Evolutionary conservation across 1,140 invertebrate genomes (phyloP).

Genomic region (Drosophila insularis): DNA sequence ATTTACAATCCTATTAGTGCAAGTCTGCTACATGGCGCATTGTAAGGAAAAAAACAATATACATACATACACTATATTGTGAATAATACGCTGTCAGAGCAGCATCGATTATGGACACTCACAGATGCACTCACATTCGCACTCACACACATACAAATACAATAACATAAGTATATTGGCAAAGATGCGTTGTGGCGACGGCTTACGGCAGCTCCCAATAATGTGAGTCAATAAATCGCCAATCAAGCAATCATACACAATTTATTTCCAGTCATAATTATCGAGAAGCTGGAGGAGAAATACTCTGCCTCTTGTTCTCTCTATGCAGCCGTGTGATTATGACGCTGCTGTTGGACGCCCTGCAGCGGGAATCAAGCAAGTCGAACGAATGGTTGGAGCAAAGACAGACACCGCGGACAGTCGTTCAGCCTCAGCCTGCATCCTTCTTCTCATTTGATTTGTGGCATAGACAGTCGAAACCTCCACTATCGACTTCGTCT

Average conservation of each 20-base stretch:
- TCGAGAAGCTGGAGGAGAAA: constrained; percentile 52
- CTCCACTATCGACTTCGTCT: constrained; percentile 9
- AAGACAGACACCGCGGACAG: constrained; percentile 27
- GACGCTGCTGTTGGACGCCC: constrained; percentile 76
- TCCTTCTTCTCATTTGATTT: constrained; percentile 68
- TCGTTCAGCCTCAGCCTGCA: constrained; percentile 49
- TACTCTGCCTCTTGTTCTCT: constrained; percentile 20
- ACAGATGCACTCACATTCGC: constrained; percentile 64
- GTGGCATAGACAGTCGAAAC: constrained; percentile 65
- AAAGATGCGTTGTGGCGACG: constrained; percentile 20
- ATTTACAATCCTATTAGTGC: constrained; percentile 43
- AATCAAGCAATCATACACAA: constrained; percentile 82
- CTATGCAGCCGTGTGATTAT: constrained; percentile 74
- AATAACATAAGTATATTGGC: constrained; percentile 33
- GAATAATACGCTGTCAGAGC: constrained; percentile 78
- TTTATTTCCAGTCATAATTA: constrained; percentile 82
- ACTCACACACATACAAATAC: constrained; percentile 29
- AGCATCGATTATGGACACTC: constrained; percentile 77
- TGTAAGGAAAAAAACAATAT: constrained; percentile 48
- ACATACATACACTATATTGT: constrained; percentile 64
- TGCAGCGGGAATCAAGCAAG: constrained; percentile 53
- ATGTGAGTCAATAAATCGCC: constrained; percentile 82
- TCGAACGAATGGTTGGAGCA: not conserved
- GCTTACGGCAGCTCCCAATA: constrained; percentile 73
- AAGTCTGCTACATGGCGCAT: constrained; percentile 4